These are phyloP conservation scores for Scopus umbretta DNA, from an alignment of 2,113 vertebrate genomes.

Conservation along the genomic window DNA sequence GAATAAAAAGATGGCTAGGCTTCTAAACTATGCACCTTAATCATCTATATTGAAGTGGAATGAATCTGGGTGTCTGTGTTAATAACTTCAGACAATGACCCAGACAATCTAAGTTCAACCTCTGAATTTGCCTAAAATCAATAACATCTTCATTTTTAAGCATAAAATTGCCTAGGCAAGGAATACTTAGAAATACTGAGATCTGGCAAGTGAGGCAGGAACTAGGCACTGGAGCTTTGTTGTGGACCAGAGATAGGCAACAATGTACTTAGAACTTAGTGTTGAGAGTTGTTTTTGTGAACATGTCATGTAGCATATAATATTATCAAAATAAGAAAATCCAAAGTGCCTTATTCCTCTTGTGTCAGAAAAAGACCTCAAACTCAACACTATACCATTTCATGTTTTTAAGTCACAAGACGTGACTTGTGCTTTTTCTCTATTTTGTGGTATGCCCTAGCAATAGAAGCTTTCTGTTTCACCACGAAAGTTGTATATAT, in stretches of 20 bases:
- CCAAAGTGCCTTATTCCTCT: not conserved
- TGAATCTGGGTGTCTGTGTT: not conserved
- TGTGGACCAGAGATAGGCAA: not conserved
- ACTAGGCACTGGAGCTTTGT: not conserved
- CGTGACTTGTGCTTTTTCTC: not conserved
- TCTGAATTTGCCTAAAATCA: not conserved
- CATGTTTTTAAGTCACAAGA: not conserved
- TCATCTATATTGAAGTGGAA: not conserved
- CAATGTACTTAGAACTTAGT: not conserved
- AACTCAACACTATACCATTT: not conserved
- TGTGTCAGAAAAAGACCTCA: not conserved
- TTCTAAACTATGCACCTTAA: not conserved
- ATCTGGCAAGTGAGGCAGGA: not conserved
- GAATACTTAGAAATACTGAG: not conserved
- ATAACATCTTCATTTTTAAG: not conserved
- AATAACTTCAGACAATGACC: not conserved
- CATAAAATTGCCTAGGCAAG: not conserved
- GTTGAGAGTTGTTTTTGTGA: not conserved
- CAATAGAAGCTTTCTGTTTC: not conserved
- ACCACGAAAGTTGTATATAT: not conserved
- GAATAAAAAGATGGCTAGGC: not conserved
- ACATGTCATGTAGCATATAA: no score
- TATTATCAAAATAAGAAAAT: not conserved
- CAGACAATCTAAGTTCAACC: not conserved
- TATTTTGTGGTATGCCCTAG: not conserved